These are phyloP conservation scores for Urocyon cinereoargenteus DNA, from an alignment of 2,797 vertebrate genomes.

Conservation along the genomic window DNA sequence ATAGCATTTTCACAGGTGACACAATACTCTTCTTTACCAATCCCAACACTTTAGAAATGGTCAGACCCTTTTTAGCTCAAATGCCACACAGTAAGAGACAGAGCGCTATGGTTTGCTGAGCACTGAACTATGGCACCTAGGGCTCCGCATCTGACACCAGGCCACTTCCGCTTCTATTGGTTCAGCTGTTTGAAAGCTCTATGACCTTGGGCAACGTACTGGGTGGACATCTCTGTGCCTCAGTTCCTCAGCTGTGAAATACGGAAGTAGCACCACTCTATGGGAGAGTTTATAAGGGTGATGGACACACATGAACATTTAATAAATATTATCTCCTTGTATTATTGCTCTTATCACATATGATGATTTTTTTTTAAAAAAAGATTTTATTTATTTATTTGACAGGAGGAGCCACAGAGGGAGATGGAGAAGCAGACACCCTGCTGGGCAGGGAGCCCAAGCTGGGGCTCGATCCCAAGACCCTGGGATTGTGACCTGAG, in stretches of 20 bases:
- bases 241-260: neutral
- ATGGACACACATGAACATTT: neutral
- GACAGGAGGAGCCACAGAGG: neutral
- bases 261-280: neutral
- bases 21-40: neutral
- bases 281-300: neutral
- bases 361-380: neutral
- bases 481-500: neutral
- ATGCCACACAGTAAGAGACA: neutral
- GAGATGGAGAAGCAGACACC: neutral
- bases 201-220: neutral
- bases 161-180: neutral
- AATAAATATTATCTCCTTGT: neutral
- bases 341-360: neutral
- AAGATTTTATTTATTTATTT: neutral
- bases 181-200: neutral
- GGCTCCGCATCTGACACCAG: neutral
- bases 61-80: neutral
- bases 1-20: slow-evolving; percentile 2
- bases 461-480: neutral
- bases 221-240: neutral
- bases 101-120: neutral
- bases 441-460: neutral
- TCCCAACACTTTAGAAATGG: neutral
- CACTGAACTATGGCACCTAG: neutral